Base-by-base conservation (phyloP, 2,888 invertebrate species). In the Anorthoa munda region DNA sequence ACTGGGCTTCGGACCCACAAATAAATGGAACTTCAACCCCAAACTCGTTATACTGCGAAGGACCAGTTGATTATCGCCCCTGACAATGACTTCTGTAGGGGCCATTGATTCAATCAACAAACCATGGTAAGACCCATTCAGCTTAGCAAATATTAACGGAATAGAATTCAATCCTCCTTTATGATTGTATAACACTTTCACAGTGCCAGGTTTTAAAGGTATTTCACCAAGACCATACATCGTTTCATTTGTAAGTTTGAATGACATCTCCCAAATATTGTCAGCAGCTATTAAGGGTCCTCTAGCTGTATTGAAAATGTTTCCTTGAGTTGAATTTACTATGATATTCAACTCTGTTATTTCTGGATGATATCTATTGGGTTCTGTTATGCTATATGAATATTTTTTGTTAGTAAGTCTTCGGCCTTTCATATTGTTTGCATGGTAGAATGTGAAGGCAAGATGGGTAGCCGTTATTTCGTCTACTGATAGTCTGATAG, bases 231-330 rank as follows among this genome's bases (percentile, higher is more conserved):
- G 90, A 0, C 97, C 97, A 77, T 96, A 97, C 86, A 97, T 92
- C 0, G 93, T 90, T 70, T 95, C 95, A 26, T 96, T 93, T 0
- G 97, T 97, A 48, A 97, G 84, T 79, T 94, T 95, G 23, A 97
- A 93, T 0, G 96, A 93, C 86, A 97, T 95, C 89, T 97, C 97
- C 97, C 97, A 97, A 84, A 97, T 97, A 59, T 96, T 93, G 31
- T 97, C 91, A 0, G 97, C 97, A 3, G 97, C 96, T 75, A 97
- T 97, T 0, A 97, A 81, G 0, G 97, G 97, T 0, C 97, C 97
- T 78, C 94, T 92, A 0, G 95, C 89, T 0, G 97, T 97, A 48
- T 95, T 96, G 26, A 97, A 94, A 71, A 97, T 90, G 9, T 87
- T 85, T 17, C 96, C 93, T 63, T 91, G 88, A 0, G 87, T 79